These are phyloP conservation scores for Prorops nasuta DNA, from an alignment of 1,140 invertebrate species.

Conservation along the genomic window DNA sequence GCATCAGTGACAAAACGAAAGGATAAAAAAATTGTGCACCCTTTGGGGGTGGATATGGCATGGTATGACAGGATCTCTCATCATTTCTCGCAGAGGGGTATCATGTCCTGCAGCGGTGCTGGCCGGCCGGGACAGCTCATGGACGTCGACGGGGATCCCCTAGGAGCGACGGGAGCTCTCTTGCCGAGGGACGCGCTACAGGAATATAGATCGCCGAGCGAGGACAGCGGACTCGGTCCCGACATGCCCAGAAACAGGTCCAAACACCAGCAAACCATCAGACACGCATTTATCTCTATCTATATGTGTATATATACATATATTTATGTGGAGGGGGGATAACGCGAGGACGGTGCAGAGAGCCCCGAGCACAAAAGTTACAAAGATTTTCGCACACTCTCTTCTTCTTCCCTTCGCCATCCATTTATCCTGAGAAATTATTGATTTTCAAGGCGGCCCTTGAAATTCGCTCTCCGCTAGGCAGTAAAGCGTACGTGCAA, in stretches of 20 bases:
- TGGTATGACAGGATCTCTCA: constrained; percentile 41
- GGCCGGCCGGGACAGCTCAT: constrained; percentile 57
- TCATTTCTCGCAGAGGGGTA: constrained; percentile 52
- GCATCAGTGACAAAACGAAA: constrained; percentile 6
- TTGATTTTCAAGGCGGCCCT: constrained; percentile 22
- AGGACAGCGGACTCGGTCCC: constrained; percentile 80
- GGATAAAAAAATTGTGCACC: constrained; percentile 3
- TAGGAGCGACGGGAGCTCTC: constrained; percentile 53
- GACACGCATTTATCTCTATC: constrained; percentile 1
- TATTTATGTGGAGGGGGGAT: neutral
- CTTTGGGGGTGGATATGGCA: no score
- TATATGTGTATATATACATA: constrained; percentile 18
- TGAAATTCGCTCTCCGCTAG: constrained; percentile 22
- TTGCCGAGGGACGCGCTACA: constrained; percentile 54
- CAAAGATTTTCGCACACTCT: no score
- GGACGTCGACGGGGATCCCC: constrained; percentile 61
- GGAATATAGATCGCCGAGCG: constrained; percentile 75
- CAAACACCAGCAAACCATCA: constrained; percentile 9
- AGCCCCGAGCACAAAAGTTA: neutral
- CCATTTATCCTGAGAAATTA: no score
- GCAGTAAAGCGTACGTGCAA: constrained; percentile 11
- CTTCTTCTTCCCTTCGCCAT: no score
- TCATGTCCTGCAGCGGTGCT: constrained; percentile 31
- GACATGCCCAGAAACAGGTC: constrained; percentile 66
- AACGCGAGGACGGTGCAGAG: no score